A percentile compares a stretch with the other conserved stretches of the same genome.
phyloP scores from a whole-genome alignment of 1,140 invertebrate genomes.

The Drosophila takahashii region DNA sequence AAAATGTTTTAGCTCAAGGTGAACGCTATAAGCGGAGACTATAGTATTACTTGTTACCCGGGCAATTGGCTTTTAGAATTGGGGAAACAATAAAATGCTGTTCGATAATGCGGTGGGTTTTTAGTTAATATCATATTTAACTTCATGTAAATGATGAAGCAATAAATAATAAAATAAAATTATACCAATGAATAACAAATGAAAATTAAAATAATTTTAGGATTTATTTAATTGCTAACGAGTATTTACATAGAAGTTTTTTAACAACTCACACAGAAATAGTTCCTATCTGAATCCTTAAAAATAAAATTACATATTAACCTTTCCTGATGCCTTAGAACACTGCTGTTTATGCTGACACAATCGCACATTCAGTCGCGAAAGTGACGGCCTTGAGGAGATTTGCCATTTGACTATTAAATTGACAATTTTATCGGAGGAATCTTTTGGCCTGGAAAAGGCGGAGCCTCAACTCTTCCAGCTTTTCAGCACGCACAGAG shows the following conservation, averaged over 20 bases:
- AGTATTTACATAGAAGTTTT: too few species aligned
- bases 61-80: neutral
- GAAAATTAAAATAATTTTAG: too few species aligned
- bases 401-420: slow-evolving; percentile 15
- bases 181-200: too few species aligned
- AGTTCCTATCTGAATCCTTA: too few species aligned
- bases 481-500: slow-evolving; percentile 31
- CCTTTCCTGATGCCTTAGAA: too few species aligned
- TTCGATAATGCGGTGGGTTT: neutral
- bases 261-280: too few species aligned
- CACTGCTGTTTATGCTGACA: neutral
- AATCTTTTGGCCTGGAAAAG: neutral
- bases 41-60: neutral
- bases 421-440: slow-evolving; percentile 37
- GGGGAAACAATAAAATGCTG: neutral
- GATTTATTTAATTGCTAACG: too few species aligned
- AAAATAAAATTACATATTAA: too few species aligned
- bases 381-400: neutral
- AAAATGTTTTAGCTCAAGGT: slow-evolving; percentile 43
- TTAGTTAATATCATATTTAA: neutral
- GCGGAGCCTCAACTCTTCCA: neutral
- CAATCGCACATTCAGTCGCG: neutral
- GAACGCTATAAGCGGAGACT: slow-evolving; percentile 12
- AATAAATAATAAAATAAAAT: too few species aligned
- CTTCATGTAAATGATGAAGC: neutral